Evolutionary conservation across 2,888 invertebrate species (phyloP).

Genomic region (Rhogogaster chlorosoma): DNA sequence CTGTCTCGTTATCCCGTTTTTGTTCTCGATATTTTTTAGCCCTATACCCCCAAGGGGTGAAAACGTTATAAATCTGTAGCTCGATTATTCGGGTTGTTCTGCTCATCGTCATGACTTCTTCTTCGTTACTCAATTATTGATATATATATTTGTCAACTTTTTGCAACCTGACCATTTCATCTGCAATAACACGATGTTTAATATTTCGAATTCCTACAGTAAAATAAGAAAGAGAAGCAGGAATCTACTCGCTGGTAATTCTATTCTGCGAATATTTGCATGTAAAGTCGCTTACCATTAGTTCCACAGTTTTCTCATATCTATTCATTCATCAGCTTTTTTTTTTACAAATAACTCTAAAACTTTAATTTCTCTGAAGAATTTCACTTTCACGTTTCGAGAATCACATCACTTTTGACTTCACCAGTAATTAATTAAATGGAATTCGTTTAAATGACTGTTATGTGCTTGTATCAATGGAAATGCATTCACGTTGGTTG

Average conservation of each 20-base stretch:
- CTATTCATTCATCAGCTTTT: background rate
- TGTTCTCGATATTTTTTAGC: constrained; percentile 16
- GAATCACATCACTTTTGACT: background rate
- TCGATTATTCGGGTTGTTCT: background rate
- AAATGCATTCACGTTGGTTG: background rate
- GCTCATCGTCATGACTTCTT: background rate
- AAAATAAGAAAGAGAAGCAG: background rate
- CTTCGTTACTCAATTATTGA: background rate
- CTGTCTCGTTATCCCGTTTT: constrained; percentile 15
- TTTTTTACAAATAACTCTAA: background rate
- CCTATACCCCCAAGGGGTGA: background rate
- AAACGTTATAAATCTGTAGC: background rate
- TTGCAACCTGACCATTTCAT: background rate
- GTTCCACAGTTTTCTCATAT: background rate
- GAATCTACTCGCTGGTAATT: background rate
- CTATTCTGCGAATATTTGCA: background rate
- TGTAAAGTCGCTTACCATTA: background rate
- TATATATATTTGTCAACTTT: background rate
- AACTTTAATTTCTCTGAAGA: background rate
- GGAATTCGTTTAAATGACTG: background rate
- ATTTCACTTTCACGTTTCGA: background rate
- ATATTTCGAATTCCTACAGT: no score
- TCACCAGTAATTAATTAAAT: background rate
- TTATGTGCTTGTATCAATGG: background rate
- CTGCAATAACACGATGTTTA: background rate